Percentiles rank a stretch among this genome's conserved stretches.
Conservation (phyloP, 1,140 invertebrate species). For the Ylistrum balloti region DNA sequence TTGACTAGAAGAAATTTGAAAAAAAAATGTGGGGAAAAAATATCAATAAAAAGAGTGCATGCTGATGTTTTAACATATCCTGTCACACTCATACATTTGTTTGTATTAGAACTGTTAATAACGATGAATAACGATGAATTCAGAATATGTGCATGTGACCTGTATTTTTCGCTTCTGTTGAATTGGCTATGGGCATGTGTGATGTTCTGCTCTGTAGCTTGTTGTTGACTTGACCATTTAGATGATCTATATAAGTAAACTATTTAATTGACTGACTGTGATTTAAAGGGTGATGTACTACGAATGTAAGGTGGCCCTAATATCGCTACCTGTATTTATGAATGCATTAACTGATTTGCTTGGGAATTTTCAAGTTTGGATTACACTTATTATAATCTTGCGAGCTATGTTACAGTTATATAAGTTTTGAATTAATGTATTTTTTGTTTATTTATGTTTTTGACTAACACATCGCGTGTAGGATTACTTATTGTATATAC, state of each 20-base stretch:
- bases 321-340: neutral
- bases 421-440: neutral
- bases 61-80: no score
- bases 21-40: no score
- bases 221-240: neutral
- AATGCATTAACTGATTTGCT: neutral
- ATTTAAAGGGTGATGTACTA: neutral
- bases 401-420: neutral
- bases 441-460: neutral
- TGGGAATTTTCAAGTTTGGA: neutral
- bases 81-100: no score
- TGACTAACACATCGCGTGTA: conserved; percentile 5
- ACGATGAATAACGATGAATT: no score
- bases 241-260: neutral
- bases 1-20: no score
- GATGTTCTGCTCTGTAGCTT: neutral
- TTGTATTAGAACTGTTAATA: no score
- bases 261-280: conserved; percentile 9
- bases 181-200: neutral
- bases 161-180: neutral
- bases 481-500: neutral
- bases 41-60: no score
- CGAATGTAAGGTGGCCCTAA: neutral
- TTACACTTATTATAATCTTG: neutral
- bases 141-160: neutral